These are phyloP conservation scores for Diorhabda elongata DNA, from an alignment of 1,140 invertebrate species.

Conservation along the genomic window DNA sequence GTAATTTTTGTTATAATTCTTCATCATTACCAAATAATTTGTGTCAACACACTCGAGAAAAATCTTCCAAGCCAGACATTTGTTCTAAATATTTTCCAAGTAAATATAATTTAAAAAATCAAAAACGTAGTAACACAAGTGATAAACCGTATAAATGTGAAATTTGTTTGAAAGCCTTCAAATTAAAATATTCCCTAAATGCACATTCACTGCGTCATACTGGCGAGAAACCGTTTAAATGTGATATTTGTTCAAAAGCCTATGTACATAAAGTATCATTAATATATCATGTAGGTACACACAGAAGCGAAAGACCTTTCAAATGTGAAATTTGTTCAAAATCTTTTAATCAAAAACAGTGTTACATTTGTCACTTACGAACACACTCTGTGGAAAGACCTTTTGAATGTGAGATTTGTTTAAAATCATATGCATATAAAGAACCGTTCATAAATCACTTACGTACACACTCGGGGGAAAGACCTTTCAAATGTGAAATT, in stretches of 20 bases:
- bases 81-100: too few species aligned
- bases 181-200: neutral
- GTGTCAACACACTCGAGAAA: conserved; percentile 34
- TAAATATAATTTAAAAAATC: too few species aligned
- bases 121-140: neutral
- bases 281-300: too few species aligned
- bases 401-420: conserved; percentile 51
- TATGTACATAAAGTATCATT: neutral
- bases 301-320: too few species aligned
- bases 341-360: too few species aligned
- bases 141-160: neutral
- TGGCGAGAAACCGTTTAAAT: neutral
- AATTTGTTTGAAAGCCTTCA: neutral
- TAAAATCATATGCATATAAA: conserved; percentile 50
- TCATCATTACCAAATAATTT: conserved; percentile 54
- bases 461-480: conserved; percentile 52
- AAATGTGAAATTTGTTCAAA: too few species aligned
- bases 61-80: too few species aligned
- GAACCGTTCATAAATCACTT: conserved; percentile 54
- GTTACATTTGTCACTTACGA: too few species aligned
- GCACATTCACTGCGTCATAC: neutral
- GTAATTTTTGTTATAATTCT: conserved; percentile 41
- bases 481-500: conserved; percentile 51
- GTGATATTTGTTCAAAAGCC: neutral
- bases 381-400: conserved; percentile 43